phyloP scores from a whole-genome alignment of 2,888 invertebrate species.

The Nezara viridula region DNA sequence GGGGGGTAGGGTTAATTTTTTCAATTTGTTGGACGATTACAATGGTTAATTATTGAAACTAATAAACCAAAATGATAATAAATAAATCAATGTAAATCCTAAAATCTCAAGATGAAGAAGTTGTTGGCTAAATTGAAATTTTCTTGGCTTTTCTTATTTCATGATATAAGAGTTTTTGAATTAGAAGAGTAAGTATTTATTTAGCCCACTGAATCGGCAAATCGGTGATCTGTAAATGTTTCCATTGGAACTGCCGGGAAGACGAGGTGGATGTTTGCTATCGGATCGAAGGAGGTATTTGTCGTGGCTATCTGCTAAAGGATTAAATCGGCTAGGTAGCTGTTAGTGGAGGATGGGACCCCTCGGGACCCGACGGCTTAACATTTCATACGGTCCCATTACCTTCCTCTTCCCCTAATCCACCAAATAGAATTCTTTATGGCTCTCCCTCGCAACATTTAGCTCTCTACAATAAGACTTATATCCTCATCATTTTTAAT shows the following conservation, averaged over 20 bases:
- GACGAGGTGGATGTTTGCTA: neutral
- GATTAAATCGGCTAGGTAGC: slow-evolving; percentile 46
- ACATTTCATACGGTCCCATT: slow-evolving; percentile 47
- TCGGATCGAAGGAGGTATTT: neutral
- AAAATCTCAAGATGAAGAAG: no score
- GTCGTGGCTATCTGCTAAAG: neutral
- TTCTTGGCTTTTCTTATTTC: no score
- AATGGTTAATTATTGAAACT: no score
- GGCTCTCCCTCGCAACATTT: neutral
- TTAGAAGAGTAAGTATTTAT: no score
- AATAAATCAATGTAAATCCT: no score
- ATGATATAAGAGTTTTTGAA: no score
- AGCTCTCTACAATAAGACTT: neutral
- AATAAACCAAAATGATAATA: no score
- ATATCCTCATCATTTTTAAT: neutral
- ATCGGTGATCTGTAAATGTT: neutral
- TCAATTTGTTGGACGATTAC: no score
- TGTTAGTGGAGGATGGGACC: neutral
- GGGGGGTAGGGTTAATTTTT: no score
- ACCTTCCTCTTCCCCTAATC: slow-evolving; percentile 30
- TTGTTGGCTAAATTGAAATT: no score
- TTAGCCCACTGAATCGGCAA: neutral
- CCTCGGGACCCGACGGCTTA: neutral
- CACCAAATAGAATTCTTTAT: slow-evolving; percentile 46
- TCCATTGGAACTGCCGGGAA: neutral